Percentiles rank a stretch among this genome's conserved stretches.
Conservation (phyloP, 2,113 vertebrate genomes). For the Chlamydotis undulata region DNA sequence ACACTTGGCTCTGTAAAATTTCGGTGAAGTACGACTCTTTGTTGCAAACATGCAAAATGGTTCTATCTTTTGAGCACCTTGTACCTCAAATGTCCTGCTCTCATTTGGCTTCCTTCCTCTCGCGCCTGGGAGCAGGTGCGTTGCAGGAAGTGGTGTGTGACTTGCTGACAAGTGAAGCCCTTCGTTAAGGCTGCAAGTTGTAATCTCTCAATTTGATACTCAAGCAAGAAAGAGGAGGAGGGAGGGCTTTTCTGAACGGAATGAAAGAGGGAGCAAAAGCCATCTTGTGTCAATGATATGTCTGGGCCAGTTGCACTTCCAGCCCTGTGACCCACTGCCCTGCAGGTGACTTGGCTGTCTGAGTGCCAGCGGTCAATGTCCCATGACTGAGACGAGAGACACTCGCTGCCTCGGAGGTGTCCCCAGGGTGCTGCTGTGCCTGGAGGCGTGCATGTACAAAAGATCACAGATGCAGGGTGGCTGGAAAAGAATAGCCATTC, state of each 20-base stretch:
- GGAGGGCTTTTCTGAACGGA: background rate
- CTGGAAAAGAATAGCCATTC: background rate
- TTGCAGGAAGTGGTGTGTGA: background rate
- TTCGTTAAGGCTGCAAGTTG: background rate
- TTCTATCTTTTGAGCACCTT: background rate
- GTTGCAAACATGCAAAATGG: background rate
- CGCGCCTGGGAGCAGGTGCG: fast-evolving
- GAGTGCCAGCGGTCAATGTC: fast-evolving
- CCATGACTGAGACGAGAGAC: background rate
- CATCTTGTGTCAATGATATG: fast-evolving
- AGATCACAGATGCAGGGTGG: fast-evolving
- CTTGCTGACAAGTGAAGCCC: background rate
- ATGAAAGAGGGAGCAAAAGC: background rate
- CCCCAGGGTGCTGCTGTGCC: background rate
- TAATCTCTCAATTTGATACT: background rate
- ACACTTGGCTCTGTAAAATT: fast-evolving
- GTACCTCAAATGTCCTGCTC: background rate
- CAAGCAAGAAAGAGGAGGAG: background rate
- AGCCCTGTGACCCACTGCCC: fast-evolving
- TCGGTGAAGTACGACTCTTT: background rate
- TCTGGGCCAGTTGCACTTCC: background rate
- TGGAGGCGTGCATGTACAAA: fast-evolving
- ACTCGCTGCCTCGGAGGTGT: fast-evolving
- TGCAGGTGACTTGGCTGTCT: background rate
- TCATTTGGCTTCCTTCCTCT: fast-evolving